A percentile compares a stretch with the other conserved stretches of the same genome.
phyloP scores from a whole-genome alignment of 2,888 invertebrate genomes.

The Creontiades dilutus region DNA sequence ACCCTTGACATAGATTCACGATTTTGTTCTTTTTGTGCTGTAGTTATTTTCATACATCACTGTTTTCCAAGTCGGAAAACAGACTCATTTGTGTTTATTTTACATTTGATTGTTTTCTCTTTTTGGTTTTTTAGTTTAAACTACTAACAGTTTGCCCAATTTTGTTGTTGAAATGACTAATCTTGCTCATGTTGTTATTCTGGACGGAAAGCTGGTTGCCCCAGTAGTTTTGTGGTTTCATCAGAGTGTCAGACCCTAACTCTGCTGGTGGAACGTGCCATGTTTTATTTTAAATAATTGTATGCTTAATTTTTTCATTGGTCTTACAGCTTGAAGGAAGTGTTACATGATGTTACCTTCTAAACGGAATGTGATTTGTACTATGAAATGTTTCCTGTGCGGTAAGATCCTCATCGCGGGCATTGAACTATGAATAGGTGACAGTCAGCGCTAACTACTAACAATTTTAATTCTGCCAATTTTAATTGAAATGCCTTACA shows the following conservation, averaged over 20 bases:
- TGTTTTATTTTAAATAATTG: conserved; percentile 32
- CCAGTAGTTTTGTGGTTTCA: conserved; percentile 6
- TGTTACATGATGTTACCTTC: too few relatives aligned
- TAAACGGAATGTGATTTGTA: too few relatives aligned
- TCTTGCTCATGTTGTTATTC: conserved; percentile 73
- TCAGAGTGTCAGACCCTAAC: conserved; percentile 50
- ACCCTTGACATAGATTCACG: not conserved
- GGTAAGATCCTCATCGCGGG: too few relatives aligned
- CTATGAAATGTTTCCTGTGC: too few relatives aligned
- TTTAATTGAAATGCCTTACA: too few relatives aligned
- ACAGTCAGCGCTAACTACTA: too few relatives aligned
- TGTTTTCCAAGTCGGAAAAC: not conserved
- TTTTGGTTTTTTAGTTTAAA: conserved; percentile 20
- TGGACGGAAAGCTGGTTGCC: not conserved
- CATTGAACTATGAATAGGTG: too few relatives aligned
- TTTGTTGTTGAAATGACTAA: conserved; percentile 62
- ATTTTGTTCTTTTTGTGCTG: not conserved
- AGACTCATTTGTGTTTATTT: not conserved
- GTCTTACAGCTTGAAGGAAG: too few relatives aligned
- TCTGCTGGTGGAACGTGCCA: conserved; percentile 52
- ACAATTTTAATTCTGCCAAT: too few relatives aligned
- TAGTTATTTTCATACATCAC: not conserved
- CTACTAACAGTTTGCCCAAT: conserved; percentile 50
- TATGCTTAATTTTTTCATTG: not conserved
- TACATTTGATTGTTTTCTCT: not conserved